Evolutionary conservation across 1,140 invertebrate species (phyloP), one percentile per base, ranked within the genome.

Genomic region (Trichonephila clavata): DNA sequence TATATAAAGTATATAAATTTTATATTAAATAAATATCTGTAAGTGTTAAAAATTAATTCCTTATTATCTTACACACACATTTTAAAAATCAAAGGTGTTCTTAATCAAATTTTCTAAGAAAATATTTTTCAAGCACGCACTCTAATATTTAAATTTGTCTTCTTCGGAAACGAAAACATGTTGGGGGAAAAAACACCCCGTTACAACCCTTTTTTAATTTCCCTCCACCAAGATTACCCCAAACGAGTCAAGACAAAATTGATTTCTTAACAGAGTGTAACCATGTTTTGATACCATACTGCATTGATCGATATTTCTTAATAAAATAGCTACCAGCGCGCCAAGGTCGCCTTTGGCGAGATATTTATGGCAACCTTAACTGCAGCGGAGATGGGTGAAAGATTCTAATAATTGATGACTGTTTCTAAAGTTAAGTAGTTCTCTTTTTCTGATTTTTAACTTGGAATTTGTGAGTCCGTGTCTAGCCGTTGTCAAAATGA

Each of bases 331-430:
- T 27, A 77, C 24, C 5, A 32, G 27, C 18, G 0, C 24, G 24
- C 68, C 24, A 77, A 77, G 27, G 32, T 61, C 68, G 68, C 68
- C 16, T 4, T 20, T 61, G 27, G 14, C 24, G 6, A 18, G 60
- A 27, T 18, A 77, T 77, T 77, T 77, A 77, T 32, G 68, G 68
- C 68, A 77, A 77, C 68, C 68, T 77, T 32, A 77, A 27, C 16
- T 16, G 24, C 6, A 50, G 4, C 24, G 5, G 68, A 77, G 68
- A 77, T 77, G 68, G 68, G 68, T 27, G 68, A 77, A 77, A 77
- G 68, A 77, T 77, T 77, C 68, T 77, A 77, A 32, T 77, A 77
- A 77, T 77, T 77, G 68, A 77, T 77, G 68, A 77, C 68, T 77
- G 68, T 77, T 77, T 77, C 68, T 32, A 77, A 77, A 77, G 68